A percentile compares a stretch with the other conserved stretches of the same genome.
Evolutionary conservation across 2,888 invertebrate genomes (phyloP).

Genomic region (Nezara viridula): DNA sequence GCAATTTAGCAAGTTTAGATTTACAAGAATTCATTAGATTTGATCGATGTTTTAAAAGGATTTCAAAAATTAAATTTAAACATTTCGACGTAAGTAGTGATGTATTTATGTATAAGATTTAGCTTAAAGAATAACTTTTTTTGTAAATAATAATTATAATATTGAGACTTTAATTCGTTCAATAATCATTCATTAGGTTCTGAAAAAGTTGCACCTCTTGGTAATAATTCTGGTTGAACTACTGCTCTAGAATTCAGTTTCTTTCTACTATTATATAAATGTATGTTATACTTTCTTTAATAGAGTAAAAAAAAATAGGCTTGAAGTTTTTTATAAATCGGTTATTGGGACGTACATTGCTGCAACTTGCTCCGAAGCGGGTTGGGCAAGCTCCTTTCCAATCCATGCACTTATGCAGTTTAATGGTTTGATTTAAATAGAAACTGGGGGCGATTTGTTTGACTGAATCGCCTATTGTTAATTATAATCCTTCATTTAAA

Average conservation of each 20-base stretch:
- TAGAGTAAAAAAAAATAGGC: neutral
- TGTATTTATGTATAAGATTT: too few relatives aligned
- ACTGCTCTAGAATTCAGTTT: neutral
- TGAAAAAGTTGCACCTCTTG: too few relatives aligned
- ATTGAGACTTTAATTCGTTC: too few relatives aligned
- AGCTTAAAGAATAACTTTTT: too few relatives aligned
- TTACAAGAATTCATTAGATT: too few relatives aligned
- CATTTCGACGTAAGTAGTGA: too few relatives aligned
- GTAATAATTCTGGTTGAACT: too few relatives aligned
- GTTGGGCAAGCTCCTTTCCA: constrained; percentile 7
- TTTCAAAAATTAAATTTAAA: too few relatives aligned
- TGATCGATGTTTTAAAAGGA: too few relatives aligned
- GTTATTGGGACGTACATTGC: neutral
- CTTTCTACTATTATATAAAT: neutral
- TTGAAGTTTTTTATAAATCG: neutral
- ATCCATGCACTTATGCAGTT: neutral
- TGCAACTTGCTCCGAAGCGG: neutral
- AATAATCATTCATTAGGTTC: too few relatives aligned
- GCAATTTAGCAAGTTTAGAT: too few relatives aligned
- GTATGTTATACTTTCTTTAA: neutral
- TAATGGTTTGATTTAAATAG: neutral
- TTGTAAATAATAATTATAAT: too few relatives aligned
- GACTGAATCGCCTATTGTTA: neutral
- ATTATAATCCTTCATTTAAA: neutral
- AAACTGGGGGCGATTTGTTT: neutral